Evolutionary conservation across 2,797 vertebrate genomes (phyloP).

Genomic region (Sarcoramphus papa): DNA sequence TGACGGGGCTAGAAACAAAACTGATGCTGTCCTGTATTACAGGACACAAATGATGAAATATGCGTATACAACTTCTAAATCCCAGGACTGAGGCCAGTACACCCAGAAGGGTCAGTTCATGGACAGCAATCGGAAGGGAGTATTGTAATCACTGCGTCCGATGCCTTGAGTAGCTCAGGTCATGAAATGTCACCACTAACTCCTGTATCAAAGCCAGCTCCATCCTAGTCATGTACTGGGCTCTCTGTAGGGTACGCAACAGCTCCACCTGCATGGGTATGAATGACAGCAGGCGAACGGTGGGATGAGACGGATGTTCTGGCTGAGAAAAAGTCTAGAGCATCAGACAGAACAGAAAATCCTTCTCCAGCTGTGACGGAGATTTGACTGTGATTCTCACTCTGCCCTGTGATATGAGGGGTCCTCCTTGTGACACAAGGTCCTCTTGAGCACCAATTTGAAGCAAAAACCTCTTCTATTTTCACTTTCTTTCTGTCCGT

Average conservation of each 20-base stretch:
- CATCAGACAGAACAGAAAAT: neutral
- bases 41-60: fast-evolving
- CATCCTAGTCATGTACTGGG: no score
- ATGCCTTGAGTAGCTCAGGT: neutral
- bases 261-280: neutral
- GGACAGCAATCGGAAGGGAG: neutral
- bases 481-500: neutral
- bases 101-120: neutral
- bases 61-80: neutral
- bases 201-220: neutral
- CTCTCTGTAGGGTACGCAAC: neutral
- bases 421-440: neutral
- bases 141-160: fast-evolving
- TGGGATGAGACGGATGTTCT: neutral
- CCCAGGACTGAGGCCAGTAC: neutral
- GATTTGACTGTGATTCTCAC: neutral
- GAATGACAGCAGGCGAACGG: fast-evolving
- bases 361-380: neutral
- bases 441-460: neutral
- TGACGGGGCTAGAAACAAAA: neutral
- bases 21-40: neutral
- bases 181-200: neutral
- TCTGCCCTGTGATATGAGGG: neutral
- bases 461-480: neutral
- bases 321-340: neutral